These are phyloP conservation scores for Dissostichus mawsoni DNA, from an alignment of 2,113 vertebrate genomes.

Conservation along the genomic window DNA sequence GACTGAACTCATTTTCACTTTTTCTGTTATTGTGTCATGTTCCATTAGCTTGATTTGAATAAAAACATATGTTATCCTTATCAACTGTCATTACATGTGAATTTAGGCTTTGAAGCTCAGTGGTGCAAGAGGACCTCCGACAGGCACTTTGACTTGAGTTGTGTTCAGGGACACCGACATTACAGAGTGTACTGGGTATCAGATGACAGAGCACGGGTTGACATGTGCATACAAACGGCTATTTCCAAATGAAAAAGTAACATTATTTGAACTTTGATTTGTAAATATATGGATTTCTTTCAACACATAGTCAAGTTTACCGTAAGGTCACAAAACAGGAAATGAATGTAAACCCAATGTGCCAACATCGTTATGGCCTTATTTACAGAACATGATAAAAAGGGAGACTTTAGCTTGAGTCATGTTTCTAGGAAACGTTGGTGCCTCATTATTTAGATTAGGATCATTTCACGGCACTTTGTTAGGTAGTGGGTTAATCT, in stretches of 20 bases:
- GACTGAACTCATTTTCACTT: not conserved
- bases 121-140: too few species aligned
- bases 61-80: too few species aligned
- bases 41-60: not conserved
- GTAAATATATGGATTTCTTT: not conserved
- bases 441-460: not conserved
- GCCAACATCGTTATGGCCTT: slow-evolving; percentile 43
- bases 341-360: slow-evolving; percentile 32
- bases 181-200: not conserved
- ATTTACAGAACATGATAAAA: slow-evolving; percentile 62
- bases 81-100: too few species aligned
- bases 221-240: not conserved
- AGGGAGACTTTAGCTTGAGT: slow-evolving; percentile 4
- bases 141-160: too few species aligned
- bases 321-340: not conserved
- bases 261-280: slow-evolving; percentile 34
- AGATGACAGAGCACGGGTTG: too few species aligned
- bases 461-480: not conserved
- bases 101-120: too few species aligned
- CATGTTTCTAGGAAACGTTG: slow-evolving; percentile 11
- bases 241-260: not conserved
- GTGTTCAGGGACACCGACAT: too few species aligned
- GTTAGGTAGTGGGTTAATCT: slow-evolving; percentile 4
- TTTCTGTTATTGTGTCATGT: not conserved
- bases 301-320: not conserved